phyloP scores from a whole-genome alignment of 1,140 invertebrate genomes.

The Pogonus chalceus region DNA sequence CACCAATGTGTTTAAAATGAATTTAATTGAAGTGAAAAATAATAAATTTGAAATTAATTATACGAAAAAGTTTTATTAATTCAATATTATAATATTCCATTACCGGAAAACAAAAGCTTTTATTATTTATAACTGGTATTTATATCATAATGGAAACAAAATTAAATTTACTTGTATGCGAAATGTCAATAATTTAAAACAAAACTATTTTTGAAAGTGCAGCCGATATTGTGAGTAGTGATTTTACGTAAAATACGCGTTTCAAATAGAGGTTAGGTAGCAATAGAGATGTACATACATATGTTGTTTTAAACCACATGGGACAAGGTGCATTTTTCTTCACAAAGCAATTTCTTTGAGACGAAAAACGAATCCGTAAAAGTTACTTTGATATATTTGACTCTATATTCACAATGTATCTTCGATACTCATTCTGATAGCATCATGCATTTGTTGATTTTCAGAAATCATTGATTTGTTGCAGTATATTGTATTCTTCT shows the following conservation, averaged over 20 bases:
- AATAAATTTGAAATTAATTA: not conserved
- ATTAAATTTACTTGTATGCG: not conserved
- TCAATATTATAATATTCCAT: not conserved
- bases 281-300: too few species aligned
- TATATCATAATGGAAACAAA: not conserved
- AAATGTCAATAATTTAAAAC: not conserved
- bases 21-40: not conserved
- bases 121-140: not conserved
- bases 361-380: not conserved
- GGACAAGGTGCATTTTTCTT: not conserved
- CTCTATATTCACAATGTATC: too few species aligned
- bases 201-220: not conserved
- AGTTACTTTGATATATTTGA: slow-evolving; percentile 2
- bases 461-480: too few species aligned
- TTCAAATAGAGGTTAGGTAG: not conserved
- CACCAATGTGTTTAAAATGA: too few species aligned
- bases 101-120: not conserved
- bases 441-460: too few species aligned
- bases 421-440: too few species aligned
- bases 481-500: too few species aligned
- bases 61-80: not conserved
- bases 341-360: slow-evolving; percentile 4
- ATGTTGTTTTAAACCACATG: not conserved
- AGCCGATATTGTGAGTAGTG: too few species aligned
- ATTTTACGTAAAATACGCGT: too few species aligned